These are phyloP conservation scores for Alloplasta piceator DNA, from an alignment of 2,888 invertebrate genomes.

Conservation along the genomic window DNA sequence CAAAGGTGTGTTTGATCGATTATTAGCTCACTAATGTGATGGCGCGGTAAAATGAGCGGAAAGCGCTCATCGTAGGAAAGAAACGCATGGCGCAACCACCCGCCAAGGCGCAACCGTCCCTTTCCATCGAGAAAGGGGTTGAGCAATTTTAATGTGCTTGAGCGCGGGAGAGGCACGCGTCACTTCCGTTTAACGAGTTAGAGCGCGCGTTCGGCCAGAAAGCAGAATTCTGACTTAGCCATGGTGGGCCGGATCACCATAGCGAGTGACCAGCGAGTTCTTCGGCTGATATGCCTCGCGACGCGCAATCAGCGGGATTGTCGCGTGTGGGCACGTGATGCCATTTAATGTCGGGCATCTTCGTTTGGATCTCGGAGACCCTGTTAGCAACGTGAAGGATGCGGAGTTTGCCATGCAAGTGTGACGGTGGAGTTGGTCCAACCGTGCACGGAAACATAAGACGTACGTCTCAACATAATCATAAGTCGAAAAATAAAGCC, in stretches of 20 bases:
- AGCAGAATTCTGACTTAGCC: conserved; percentile 47
- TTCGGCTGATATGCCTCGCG: conserved; percentile 68
- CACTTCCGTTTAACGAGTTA: background rate
- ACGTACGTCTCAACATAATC: background rate
- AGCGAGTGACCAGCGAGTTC: conserved; percentile 61
- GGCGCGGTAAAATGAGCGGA: no score
- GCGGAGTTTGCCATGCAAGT: conserved; percentile 67
- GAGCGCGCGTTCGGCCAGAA: conserved; percentile 25
- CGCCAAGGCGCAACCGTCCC: no score
- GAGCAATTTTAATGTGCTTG: background rate
- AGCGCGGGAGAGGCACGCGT: no score
- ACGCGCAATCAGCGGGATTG: conserved; percentile 76
- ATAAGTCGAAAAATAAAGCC: conserved; percentile 21
- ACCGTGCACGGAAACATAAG: background rate
- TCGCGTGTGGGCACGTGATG: conserved; percentile 68
- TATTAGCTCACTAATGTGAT: no score
- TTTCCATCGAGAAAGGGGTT: no score
- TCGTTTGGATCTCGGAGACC: conserved; percentile 73
- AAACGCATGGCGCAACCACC: conserved; percentile 1
- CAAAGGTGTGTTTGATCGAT: conserved; percentile 35
- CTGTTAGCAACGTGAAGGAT: conserved; percentile 70
- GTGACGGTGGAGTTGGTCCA: conserved; percentile 70
- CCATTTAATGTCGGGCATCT: no score
- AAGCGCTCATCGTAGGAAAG: conserved; percentile 28
- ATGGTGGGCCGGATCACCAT: conserved; percentile 68